Percentiles rank a stretch among this genome's conserved stretches.
Evolutionary conservation across 2,888 invertebrate genomes (phyloP).

Genomic region (Steromphala cineraria): DNA sequence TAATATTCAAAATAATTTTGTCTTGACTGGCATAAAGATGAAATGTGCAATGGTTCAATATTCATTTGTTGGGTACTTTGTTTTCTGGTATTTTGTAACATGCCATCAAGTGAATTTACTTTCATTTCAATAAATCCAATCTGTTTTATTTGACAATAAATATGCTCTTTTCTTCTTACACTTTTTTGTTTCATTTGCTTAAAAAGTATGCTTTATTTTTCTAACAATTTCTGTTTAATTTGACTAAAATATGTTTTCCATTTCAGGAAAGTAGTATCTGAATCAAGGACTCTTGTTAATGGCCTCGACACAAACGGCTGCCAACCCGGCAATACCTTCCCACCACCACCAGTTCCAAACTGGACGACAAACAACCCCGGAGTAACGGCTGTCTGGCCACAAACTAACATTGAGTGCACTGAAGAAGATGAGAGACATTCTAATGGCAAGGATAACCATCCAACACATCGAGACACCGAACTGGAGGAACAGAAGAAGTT

Average conservation of each 20-base stretch:
- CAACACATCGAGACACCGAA: not conserved
- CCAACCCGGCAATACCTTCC: slow-evolving; percentile 23
- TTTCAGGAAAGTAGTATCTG: slow-evolving; percentile 66
- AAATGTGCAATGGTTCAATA: no score
- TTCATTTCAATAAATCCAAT: no score
- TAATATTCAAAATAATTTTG: no score
- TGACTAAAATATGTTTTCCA: slow-evolving; percentile 5
- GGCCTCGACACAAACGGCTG: slow-evolving; percentile 61
- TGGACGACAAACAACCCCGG: not conserved
- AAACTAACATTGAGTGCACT: not conserved
- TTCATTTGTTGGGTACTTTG: no score
- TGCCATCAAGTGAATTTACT: no score
- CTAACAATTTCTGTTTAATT: not conserved
- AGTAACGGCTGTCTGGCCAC: not conserved
- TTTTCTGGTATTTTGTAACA: no score
- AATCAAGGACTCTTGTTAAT: slow-evolving; percentile 58
- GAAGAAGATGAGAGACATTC: not conserved
- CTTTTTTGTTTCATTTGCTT: no score
- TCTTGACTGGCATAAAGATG: no score
- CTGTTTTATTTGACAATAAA: no score
- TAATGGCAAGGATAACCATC: not conserved
- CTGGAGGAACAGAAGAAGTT: not conserved
- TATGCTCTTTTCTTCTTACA: no score
- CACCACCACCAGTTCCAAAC: not conserved
- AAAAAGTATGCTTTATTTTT: not conserved